Evolutionary conservation across 2,888 invertebrate genomes (phyloP).

Genomic region (Lymantria monacha): DNA sequence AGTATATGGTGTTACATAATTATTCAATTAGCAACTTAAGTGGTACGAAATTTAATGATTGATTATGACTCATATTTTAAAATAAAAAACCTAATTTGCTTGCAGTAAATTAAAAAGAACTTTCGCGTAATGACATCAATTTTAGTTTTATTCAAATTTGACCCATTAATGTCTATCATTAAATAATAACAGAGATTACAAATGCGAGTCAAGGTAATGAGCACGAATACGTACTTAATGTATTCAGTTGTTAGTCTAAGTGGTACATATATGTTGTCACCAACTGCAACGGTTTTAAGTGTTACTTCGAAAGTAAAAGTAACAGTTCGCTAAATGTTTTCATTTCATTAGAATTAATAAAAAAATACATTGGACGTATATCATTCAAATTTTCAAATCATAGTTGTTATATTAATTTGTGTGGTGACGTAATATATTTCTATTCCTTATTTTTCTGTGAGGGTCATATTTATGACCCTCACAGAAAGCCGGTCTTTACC

Average conservation of each 20-base stretch:
- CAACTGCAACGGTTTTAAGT: constrained; percentile 27
- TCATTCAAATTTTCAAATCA: too few species aligned
- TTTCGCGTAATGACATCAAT: not conserved
- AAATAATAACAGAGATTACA: constrained; percentile 12
- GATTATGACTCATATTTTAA: not conserved
- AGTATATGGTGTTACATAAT: too few species aligned
- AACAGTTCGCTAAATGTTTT: constrained; percentile 9
- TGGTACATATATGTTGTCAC: constrained; percentile 19
- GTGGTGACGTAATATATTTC: too few species aligned
- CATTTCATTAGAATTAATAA: too few species aligned
- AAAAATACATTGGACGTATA: too few species aligned
- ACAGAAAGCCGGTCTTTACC: too few species aligned
- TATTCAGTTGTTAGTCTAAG: constrained; percentile 40
- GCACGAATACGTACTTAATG: constrained; percentile 39
- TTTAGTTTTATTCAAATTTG: constrained; percentile 1
- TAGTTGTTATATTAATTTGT: too few species aligned
- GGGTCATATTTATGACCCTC: too few species aligned
- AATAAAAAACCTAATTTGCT: not conserved
- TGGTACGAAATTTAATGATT: not conserved
- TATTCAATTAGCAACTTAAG: too few species aligned
- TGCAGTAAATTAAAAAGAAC: not conserved
- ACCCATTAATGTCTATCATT: constrained; percentile 18
- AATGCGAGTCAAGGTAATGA: constrained; percentile 41
- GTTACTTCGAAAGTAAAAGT: constrained; percentile 36
- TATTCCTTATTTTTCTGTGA: too few species aligned